Conservation (phyloP, 2,888 invertebrate species). For the Epirrhoe alternata region DNA sequence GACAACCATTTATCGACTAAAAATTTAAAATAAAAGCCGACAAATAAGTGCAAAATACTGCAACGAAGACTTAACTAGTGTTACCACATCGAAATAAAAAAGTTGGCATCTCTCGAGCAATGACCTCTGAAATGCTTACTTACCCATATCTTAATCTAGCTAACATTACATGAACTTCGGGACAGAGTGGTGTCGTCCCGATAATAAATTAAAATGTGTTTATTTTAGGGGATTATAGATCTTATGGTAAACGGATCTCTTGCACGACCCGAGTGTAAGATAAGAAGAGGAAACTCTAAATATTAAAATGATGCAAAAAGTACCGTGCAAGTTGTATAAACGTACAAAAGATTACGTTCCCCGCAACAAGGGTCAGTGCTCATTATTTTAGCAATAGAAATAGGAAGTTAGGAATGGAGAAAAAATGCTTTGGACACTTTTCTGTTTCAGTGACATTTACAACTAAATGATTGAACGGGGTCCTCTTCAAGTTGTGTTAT, state of each 20-base stretch:
- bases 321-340: slow-evolving; percentile 46
- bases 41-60: slow-evolving; percentile 71
- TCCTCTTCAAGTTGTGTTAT: background rate
- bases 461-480: slow-evolving; percentile 12
- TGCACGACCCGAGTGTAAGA: slow-evolving; percentile 39
- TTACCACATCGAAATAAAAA: slow-evolving; percentile 55
- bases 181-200: slow-evolving; percentile 39
- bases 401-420: slow-evolving; percentile 26
- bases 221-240: slow-evolving; percentile 44
- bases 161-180: slow-evolving; percentile 71
- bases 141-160: slow-evolving; percentile 73
- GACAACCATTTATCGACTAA: slow-evolving; percentile 69
- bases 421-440: slow-evolving; percentile 22
- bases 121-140: slow-evolving; percentile 71
- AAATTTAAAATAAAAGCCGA: slow-evolving; percentile 63
- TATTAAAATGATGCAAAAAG: slow-evolving; percentile 28
- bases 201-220: slow-evolving; percentile 46
- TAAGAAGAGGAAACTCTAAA: slow-evolving; percentile 28
- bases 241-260: slow-evolving; percentile 42
- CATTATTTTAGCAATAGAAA: slow-evolving; percentile 28
- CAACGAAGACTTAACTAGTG: slow-evolving; percentile 63
- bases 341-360: slow-evolving; percentile 42
- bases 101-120: slow-evolving; percentile 59
- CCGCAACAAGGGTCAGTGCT: slow-evolving; percentile 12
- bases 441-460: background rate